Percentiles rank a stretch among this genome's conserved stretches.
Evolutionary conservation across 2,888 invertebrate genomes (phyloP).

Genomic region (Horisme vitalbata): DNA sequence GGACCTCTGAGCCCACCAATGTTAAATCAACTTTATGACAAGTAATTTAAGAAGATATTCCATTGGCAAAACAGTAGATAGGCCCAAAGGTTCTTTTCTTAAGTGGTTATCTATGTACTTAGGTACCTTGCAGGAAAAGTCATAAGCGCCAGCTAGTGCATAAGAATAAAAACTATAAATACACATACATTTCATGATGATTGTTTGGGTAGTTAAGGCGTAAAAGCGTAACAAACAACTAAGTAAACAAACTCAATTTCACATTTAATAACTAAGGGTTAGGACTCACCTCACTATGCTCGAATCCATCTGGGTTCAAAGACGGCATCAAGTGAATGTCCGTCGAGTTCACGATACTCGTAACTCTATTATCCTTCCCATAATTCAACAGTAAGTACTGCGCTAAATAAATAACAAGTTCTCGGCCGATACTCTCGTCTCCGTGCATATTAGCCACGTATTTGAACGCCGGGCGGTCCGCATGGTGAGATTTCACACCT

Average conservation of each 20-base stretch:
- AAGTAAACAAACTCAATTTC: too few species aligned
- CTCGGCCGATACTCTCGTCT: slow-evolving; percentile 94
- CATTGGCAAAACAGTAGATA: background rate
- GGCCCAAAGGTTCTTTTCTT: too few species aligned
- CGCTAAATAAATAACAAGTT: slow-evolving; percentile 91
- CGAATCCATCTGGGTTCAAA: slow-evolving; percentile 98
- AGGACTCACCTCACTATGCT: slow-evolving; percentile 87
- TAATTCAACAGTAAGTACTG: slow-evolving; percentile 92
- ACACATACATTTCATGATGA: too few species aligned
- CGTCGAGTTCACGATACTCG: slow-evolving; percentile 90
- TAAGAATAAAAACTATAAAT: too few species aligned
- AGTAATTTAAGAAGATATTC: background rate
- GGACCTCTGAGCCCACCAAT: background rate
- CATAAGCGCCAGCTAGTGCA: too few species aligned
- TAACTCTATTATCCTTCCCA: slow-evolving; percentile 86
- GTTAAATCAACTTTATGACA: background rate
- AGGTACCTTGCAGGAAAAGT: too few species aligned
- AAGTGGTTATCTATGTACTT: too few species aligned
- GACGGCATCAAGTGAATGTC: slow-evolving; percentile 98
- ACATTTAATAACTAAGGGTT: background rate
- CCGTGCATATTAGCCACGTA: slow-evolving; percentile 99
- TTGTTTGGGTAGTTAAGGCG: too few species aligned
- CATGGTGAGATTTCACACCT: slow-evolving; percentile 81
- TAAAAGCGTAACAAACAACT: too few species aligned
- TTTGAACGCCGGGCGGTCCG: slow-evolving; percentile 94